Percentiles rank a stretch among this genome's conserved stretches.
phyloP scores from a whole-genome alignment of 2,797 vertebrate species.

The Synanceia verrucosa region DNA sequence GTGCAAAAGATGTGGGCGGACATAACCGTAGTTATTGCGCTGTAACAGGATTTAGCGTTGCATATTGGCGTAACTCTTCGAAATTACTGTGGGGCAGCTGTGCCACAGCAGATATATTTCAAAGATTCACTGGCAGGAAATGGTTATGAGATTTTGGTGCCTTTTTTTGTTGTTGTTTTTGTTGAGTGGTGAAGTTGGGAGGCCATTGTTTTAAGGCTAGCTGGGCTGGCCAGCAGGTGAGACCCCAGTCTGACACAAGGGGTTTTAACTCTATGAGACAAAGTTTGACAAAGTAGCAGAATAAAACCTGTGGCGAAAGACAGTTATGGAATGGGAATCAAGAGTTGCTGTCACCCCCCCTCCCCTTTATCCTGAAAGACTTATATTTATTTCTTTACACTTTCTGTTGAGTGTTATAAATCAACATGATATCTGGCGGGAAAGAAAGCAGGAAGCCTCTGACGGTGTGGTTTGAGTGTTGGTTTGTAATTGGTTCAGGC shows the following conservation, averaged over 20 bases:
- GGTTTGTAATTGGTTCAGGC: conserved; percentile 22
- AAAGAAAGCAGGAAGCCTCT: conserved; percentile 33
- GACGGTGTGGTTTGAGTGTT: conserved; percentile 45
- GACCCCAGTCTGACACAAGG: conserved; percentile 25
- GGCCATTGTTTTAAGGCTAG: conserved; percentile 37
- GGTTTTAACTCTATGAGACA: conserved; percentile 16
- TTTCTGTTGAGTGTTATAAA: conserved; percentile 56
- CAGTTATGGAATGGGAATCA: conserved; percentile 28
- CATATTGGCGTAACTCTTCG: conserved; percentile 16
- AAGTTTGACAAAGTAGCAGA: conserved; percentile 1
- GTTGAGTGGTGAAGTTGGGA: conserved; percentile 43
- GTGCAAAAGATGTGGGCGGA: conserved; percentile 11
- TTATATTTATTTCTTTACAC: conserved; percentile 72
- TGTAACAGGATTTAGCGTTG: conserved; percentile 32
- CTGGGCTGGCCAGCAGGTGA: conserved; percentile 47
- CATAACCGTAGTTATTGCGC: conserved; percentile 12
- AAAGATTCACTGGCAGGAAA: conserved; percentile 42
- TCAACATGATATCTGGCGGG: conserved; percentile 48
- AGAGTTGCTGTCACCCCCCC: conserved; percentile 34
- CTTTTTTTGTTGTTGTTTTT: conserved; percentile 58
- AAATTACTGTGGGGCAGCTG: conserved; percentile 36
- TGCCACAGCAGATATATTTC: conserved; percentile 53
- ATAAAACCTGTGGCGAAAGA: conserved; percentile 15
- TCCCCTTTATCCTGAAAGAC: conserved; percentile 37
- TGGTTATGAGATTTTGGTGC: conserved; percentile 59